Evolutionary conservation across 2,113 vertebrate species (phyloP), one percentile per base, ranked within the genome.

Genomic region (Heteronetta atricapilla): DNA sequence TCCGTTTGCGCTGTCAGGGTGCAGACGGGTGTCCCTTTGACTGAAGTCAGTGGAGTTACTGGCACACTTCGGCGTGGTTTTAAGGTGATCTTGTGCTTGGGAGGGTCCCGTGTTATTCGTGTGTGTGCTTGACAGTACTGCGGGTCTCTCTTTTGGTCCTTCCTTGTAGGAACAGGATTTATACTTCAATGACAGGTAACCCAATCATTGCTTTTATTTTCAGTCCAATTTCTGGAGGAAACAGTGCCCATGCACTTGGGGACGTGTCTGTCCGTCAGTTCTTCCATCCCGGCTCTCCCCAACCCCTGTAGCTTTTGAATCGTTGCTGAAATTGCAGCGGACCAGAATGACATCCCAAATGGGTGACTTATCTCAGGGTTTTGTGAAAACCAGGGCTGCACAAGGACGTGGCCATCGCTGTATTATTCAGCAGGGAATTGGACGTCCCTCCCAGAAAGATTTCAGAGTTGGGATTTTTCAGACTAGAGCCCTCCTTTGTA

Each of bases 371-470:
- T 11, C 70, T 15, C 3, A 14, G 64, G 70, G 50, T 8, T 52
- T 60, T 62, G 21, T 31, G 77, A 16, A 15, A 52, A 22, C 8
- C 40, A 11, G 66, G 33, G 82, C 50, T 66, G 60, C 52, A 12
- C 44, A 36, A 7, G 48, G 23, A 4, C 0, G 0, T 31, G 50
- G 26, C 86, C 70, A 18, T 67, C 56, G 2, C 33, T n/a, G 42
- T 46, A 22, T 21, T 20, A 2, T 29, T 31, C 25, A 10, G 31
- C 7, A 5, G 46, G 82, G 68, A 8, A 14, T 36, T 40, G 0
- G 34, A 6, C 6, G 1, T 5, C 20, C 1, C 1, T 78, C 66
- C 28, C 48, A 68, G 58, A 34, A 40, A 0, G 2, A 19, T 55
- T n/a, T 42, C 60, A 28, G 60, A 63, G 77, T 5, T 10, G n/a